Evolutionary conservation across 2,113 vertebrate species (phyloP), one percentile per base, ranked within the genome.

Genomic region (Corythornis vintsioides): DNA sequence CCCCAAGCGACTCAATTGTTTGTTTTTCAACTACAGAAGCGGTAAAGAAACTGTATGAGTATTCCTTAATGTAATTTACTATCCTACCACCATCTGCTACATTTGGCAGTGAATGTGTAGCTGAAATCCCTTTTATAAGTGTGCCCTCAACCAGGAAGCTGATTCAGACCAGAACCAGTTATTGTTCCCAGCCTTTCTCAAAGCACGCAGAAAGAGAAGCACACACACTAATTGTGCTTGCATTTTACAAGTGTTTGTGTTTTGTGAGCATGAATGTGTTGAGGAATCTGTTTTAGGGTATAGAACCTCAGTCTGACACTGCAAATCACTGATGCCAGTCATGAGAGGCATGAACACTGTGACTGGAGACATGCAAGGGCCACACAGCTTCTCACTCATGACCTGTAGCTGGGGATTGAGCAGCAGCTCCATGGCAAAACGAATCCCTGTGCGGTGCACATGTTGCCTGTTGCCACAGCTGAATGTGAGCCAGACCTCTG

Each of bases 51-150:
- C 86, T 83, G 81, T 86, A 76, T 66, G 83, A 97, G 95, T 97
- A 95, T 97, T 96, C 91, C 91, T 93, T 90, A 91, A 95, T 20
- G 59, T 83, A 95, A 96, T 97, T 97, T 97, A 94, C 91, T 94
- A 74, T 75, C 89, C 72, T 79, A 72, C 63, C 52, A 82, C 97
- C 97, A 97, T 97, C 97, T 97, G 96, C 92, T 94, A 24, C 83
- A 74, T 63, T 95, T 97, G 97, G 96, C 96, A 96, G 93, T 38
- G 65, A 90, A 35, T 2, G 12, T 53, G 87, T 13, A 77, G 89
- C 88, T 88, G 83, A 82, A 95, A 96, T 89, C 81, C 65, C 63
- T 85, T 94, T 92, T 59, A 63, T 60, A 74, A 92, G 89, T 75
- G 88, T 72, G 92, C 93, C 92, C 69, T 96, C 85, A 95, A 95